Base-by-base conservation (phyloP, 2,797 vertebrate genomes). In the Spatula clypeata region DNA sequence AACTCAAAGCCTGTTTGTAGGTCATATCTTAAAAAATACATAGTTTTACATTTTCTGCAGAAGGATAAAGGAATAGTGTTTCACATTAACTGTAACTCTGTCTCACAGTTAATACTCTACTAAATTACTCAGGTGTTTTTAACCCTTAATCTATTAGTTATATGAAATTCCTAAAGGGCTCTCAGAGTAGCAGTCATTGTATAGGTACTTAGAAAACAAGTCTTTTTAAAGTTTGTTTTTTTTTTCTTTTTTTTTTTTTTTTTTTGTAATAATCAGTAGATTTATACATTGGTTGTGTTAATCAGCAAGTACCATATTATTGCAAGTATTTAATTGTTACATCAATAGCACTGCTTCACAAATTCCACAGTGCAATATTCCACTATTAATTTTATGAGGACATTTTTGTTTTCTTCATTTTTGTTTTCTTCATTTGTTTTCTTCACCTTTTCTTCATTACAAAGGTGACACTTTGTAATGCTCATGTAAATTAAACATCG, bases 1-100 rank as follows among this genome's bases (percentile, higher is more conserved):
- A 61, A 87, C 9, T 91, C 57, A 96, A 87, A 93, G 49, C 73
- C 38, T 64, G 38, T 69, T 96, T 94, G 12, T 47, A 80, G 95
- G 49, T 7, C 19, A 3, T 71, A 76, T 70, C 18, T 86, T 62
- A 71, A 79, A 93, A 93, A 96, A 20, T 15, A 62, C 3, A 23
- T 16, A 32, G 12, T 26, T 93, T 81, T 60, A 80, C 11, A 76
- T 62, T 90, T 81, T 40, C 9, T 5, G 8, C 49, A 67, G 3
- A 75, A 76, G 47, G 10, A 64, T 42, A 15, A 44, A 7, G 9
- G 11, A 77, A 86, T 77, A 70, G 29, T 42, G 17, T 1, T 88
- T 60, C 61, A 76, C 6, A 23, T 69, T 90, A 77, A 16, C 15
- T 82, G 14, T 47, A 81, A 81, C 23, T 86, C 13, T 70, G 14